Evolutionary conservation across 1,140 invertebrate species (phyloP), one percentile per base, ranked within the genome.

Genomic region (Melanaphis sacchari): DNA sequence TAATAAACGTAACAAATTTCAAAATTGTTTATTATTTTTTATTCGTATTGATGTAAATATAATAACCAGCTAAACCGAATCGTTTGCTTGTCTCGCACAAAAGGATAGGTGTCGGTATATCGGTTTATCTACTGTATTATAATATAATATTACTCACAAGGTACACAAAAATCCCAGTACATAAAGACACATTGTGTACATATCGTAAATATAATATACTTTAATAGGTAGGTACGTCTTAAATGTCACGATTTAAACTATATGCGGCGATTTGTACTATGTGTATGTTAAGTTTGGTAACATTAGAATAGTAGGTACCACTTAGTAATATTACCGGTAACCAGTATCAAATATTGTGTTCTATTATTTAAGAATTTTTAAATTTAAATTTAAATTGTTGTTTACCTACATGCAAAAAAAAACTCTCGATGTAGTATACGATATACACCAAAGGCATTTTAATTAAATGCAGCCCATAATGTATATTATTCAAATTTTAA

Each of bases 1-100:
- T 31, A 76, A 76, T 76, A 76, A 76, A 76, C 59, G 59, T 76
- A 76, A 76, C 59, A n/a, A 76, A 76, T 76, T n/a, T 76, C n/a
- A 36, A 66, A 76, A 76, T 76, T 18, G n/a, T n/a, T 24, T 76
- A n/a, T 76, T 76, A n/a, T 66, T 18, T 66, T 66, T 66, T n/a
- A 76, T 76, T 76, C 59, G 59, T 31, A 76, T 76, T 18, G 31
- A 76, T n/a, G 31, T 21, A 76, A 76, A 76, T 76, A n/a, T n/a
- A n/a, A 76, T 76, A 76, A 76, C 31, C 31, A 36, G 31, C 31
- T 76, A 76, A 76, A 76, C 59, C 59, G 15, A 76, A 76, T 76
- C 59, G n/a, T 76, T 15, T 76, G 59, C 15, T 15, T 76, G 31
- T 76, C 59, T 76, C 8, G 15, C 59, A 76, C n/a, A 76, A 76